Evolutionary conservation across 1,140 invertebrate genomes (phyloP).

Genomic region (Drosophila sp.): DNA sequence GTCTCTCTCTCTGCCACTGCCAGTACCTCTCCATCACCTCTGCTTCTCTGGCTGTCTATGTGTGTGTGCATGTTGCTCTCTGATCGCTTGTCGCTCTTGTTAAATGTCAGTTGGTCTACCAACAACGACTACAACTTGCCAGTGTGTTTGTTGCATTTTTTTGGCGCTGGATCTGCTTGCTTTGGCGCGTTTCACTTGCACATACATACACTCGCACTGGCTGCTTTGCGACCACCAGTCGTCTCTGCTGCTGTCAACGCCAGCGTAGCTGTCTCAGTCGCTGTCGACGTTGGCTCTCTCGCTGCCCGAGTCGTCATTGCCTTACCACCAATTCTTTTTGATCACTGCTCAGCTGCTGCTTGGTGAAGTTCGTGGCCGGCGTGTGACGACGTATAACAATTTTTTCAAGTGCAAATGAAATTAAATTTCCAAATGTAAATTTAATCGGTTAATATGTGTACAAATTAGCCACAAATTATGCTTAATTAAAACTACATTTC

Average conservation of each 20-base stretch:
- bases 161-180: conserved; percentile 64
- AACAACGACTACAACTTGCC: conserved; percentile 44
- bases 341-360: conserved; percentile 56
- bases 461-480: conserved; percentile 5
- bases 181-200: conserved; percentile 71
- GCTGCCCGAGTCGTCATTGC: conserved; percentile 19
- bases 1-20: conserved; percentile 24
- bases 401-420: conserved; percentile 52
- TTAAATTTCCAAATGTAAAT: conserved; percentile 34
- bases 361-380: conserved; percentile 70
- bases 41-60: conserved; percentile 8
- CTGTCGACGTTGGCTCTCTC: conserved; percentile 33
- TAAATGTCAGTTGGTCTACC: conserved; percentile 62
- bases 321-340: conserved; percentile 29
- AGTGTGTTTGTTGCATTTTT: conserved; percentile 72
- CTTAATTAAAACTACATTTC: conserved; percentile 24
- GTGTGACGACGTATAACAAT: conserved; percentile 63
- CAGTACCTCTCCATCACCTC: conserved; percentile 24
- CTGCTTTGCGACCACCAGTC: conserved; percentile 6
- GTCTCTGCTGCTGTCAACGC: conserved; percentile 20
- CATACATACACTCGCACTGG: conserved; percentile 43
- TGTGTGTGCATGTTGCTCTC: conserved; percentile 8
- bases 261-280: conserved; percentile 17
- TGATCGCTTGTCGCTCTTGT: conserved; percentile 11
- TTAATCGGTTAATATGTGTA: conserved; percentile 1